Evolutionary conservation across 2,888 invertebrate species (phyloP).

Genomic region (Acleris laterana): DNA sequence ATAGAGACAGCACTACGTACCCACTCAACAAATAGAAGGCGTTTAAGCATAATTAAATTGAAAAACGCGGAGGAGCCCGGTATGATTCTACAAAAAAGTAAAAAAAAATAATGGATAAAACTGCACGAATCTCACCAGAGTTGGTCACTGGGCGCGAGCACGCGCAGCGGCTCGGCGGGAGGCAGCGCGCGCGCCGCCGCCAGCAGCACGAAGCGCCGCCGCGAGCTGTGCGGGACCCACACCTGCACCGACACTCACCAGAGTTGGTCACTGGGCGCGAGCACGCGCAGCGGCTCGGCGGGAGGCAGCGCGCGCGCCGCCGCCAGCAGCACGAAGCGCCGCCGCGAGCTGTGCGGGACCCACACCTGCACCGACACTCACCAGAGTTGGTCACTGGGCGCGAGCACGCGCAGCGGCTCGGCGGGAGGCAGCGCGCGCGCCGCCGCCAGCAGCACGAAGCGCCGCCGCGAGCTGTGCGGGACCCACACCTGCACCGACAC

Average conservation of each 20-base stretch:
- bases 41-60: too few relatives aligned
- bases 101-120: too few relatives aligned
- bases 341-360: conserved; percentile 36
- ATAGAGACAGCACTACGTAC: too few relatives aligned
- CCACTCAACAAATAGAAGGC: too few relatives aligned
- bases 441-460: conserved; percentile 45
- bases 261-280: conserved; percentile 57
- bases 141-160: conserved; percentile 57
- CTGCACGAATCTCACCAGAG: conserved; percentile 65
- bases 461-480: conserved; percentile 34
- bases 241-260: conserved; percentile 53
- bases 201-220: conserved; percentile 44
- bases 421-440: conserved; percentile 64
- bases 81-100: too few relatives aligned
- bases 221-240: conserved; percentile 38
- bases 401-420: conserved; percentile 63
- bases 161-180: conserved; percentile 59
- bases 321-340: conserved; percentile 44
- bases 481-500: conserved; percentile 45
- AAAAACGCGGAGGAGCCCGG: too few relatives aligned
- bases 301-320: conserved; percentile 64
- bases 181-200: conserved; percentile 63
- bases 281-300: conserved; percentile 61
- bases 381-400: conserved; percentile 57
- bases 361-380: conserved; percentile 49